phyloP scores from a whole-genome alignment of 2,113 vertebrate genomes.

The Heterotis niloticus region DNA sequence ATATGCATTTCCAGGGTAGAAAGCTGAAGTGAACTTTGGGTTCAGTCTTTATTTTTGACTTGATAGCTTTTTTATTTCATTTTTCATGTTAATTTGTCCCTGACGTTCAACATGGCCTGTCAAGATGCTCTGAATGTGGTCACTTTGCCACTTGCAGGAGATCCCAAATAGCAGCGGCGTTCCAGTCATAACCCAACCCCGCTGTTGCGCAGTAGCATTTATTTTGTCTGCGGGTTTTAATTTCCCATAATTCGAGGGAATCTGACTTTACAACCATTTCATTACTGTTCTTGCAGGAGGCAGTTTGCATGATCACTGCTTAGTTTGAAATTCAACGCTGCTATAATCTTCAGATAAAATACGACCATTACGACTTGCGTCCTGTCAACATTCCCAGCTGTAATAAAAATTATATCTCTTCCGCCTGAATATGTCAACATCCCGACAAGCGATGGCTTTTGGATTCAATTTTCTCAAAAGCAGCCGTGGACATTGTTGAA shows the following conservation, averaged over 20 bases:
- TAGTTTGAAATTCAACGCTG: not conserved
- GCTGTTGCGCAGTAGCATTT: too few relatives aligned
- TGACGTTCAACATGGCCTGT: too few relatives aligned
- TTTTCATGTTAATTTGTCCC: too few relatives aligned
- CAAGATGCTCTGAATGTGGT: too few relatives aligned
- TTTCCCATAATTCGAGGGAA: not conserved
- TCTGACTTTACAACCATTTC: too few relatives aligned
- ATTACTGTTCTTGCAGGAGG: not conserved
- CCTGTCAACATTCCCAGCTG: not conserved
- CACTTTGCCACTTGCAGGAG: too few relatives aligned
- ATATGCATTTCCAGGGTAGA: too few relatives aligned
- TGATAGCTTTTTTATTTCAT: too few relatives aligned
- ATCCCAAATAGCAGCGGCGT: too few relatives aligned
- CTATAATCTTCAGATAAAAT: not conserved
- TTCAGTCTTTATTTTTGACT: too few relatives aligned
- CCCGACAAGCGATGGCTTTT: constrained; percentile 8
- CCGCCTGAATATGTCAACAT: not conserved
- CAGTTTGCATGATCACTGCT: not conserved
- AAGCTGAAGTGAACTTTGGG: too few relatives aligned
- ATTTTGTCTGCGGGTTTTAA: not conserved
- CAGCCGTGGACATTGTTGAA: not conserved
- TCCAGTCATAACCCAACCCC: too few relatives aligned
- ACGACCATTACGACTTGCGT: not conserved
- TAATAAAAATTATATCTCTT: not conserved
- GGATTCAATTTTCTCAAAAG: constrained; percentile 1